Conservation (phyloP, 2,797 vertebrate species). For the Cryptoblepharus egeriae region DNA sequence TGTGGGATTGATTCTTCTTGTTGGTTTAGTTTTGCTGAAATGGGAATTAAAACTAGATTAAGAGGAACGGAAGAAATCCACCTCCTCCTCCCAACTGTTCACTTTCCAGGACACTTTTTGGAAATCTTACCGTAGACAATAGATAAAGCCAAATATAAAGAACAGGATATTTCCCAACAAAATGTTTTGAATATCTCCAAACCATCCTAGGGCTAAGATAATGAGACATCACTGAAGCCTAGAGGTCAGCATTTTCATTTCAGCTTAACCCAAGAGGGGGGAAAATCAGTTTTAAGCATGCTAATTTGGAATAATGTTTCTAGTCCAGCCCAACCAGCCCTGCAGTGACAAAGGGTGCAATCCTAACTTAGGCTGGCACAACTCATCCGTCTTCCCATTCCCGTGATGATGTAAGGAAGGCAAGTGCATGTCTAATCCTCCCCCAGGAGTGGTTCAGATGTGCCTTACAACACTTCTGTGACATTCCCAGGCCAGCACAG, state of each 20-base stretch:
- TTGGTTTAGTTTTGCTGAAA: conserved; percentile 88
- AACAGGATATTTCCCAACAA: neutral
- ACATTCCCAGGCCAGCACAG: too few species aligned
- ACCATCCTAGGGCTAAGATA: neutral
- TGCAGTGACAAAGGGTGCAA: too few species aligned
- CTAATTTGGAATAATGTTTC: neutral
- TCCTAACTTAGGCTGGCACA: too few species aligned
- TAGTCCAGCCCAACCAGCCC: too few species aligned
- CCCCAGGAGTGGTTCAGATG: too few species aligned
- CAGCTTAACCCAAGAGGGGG: neutral
- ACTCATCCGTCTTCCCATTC: too few species aligned
- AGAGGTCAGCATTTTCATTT: neutral
- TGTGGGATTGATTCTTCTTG: conserved; percentile 96
- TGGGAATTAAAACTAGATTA: neutral
- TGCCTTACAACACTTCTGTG: too few species aligned
- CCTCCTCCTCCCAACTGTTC: too few species aligned
- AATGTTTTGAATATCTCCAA: neutral
- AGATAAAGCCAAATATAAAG: neutral
- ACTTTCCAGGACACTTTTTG: too few species aligned
- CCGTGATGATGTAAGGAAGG: too few species aligned
- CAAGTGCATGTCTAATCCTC: too few species aligned
- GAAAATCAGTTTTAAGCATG: neutral
- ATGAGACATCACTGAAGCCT: neutral
- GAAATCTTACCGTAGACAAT: neutral
- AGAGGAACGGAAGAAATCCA: neutral